Conservation (phyloP, 2,113 vertebrate species). For the Arvicanthis niloticus region DNA sequence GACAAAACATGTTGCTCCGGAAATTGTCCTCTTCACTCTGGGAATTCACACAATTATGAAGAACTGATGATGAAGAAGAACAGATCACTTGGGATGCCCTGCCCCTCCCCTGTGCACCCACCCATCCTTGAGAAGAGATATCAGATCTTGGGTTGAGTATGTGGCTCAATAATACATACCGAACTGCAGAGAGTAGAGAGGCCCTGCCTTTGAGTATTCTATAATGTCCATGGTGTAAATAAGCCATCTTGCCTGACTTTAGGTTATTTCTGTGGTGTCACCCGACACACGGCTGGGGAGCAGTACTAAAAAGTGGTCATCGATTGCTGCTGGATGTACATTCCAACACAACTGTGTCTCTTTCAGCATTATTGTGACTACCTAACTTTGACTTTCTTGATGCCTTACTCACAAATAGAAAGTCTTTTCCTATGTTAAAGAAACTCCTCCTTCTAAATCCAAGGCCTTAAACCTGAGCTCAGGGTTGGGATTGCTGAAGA, state of each 20-base stretch:
- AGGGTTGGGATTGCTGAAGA: neutral
- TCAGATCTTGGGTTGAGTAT: neutral
- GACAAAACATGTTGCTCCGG: neutral
- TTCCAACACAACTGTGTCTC: neutral
- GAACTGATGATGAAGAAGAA: neutral
- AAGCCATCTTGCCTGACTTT: neutral
- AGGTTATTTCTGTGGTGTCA: neutral
- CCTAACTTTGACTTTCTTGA: neutral
- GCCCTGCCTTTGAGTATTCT: neutral
- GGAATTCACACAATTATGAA: neutral
- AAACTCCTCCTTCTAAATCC: neutral
- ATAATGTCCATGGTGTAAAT: neutral
- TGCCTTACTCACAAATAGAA: neutral
- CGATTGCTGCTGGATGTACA: rapidly evolving
- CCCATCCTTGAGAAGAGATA: neutral
- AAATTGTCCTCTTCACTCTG: slow-evolving; percentile 30
- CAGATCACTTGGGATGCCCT: neutral
- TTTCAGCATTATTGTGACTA: neutral
- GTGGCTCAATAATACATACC: neutral
- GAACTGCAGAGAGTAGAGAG: rapidly evolving
- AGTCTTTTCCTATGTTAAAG: neutral
- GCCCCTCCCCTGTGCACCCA: no score
- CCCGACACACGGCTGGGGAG: no score
- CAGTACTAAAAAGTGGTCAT: neutral
- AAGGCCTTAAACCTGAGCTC: neutral